A percentile compares a stretch with the other conserved stretches of the same genome.
phyloP scores from a whole-genome alignment of 2,797 vertebrate genomes.

The Melanotaenia trifasciata region DNA sequence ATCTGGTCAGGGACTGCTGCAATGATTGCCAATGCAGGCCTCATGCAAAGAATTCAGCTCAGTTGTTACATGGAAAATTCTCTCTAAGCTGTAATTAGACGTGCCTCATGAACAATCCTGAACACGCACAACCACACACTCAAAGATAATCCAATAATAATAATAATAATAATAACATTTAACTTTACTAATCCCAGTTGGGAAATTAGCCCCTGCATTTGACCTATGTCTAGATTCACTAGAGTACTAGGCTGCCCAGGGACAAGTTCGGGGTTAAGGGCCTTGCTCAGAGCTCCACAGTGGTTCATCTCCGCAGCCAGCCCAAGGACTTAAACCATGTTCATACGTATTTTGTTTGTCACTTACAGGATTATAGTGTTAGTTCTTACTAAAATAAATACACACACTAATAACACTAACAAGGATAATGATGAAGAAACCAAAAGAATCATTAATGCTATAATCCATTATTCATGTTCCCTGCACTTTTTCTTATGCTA shows the following conservation, averaged over 20 bases:
- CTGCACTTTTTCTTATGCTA: slow-evolving; percentile 13
- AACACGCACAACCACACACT: slow-evolving; percentile 16
- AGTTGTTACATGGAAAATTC: slow-evolving; percentile 46
- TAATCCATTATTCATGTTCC: slow-evolving; percentile 42
- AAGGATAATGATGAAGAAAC: slow-evolving; percentile 16
- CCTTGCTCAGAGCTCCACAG: background rate
- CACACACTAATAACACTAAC: background rate
- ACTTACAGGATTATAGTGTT: background rate
- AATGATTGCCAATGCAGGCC: slow-evolving; percentile 20
- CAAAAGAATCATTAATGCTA: slow-evolving; percentile 18
- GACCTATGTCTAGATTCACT: background rate
- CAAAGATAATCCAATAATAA: slow-evolving; percentile 3
- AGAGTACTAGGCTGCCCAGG: background rate
- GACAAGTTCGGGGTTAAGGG: background rate
- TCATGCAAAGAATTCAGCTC: slow-evolving; percentile 38
- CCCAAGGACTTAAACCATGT: background rate
- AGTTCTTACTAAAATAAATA: background rate
- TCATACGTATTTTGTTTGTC: background rate
- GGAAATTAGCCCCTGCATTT: background rate
- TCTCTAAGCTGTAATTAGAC: slow-evolving; percentile 66
- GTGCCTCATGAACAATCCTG: slow-evolving; percentile 49
- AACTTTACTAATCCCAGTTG: background rate
- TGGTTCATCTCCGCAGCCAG: background rate
- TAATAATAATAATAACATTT: too few relatives aligned
- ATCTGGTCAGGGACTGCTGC: slow-evolving; percentile 20